phyloP scores from a whole-genome alignment of 2,888 invertebrate genomes.

The Plagiodera versicolora region DNA sequence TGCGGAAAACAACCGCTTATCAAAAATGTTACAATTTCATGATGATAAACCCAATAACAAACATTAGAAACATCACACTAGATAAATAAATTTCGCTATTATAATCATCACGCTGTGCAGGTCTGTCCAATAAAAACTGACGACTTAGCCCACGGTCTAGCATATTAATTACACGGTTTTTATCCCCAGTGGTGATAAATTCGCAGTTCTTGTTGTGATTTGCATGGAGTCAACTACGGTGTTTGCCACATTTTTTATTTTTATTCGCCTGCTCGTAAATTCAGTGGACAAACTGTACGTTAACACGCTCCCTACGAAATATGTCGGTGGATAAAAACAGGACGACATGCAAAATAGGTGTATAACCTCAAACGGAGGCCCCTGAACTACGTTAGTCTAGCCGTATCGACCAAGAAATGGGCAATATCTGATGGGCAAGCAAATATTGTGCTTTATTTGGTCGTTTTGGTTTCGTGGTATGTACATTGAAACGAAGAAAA shows the following conservation, averaged over 20 bases:
- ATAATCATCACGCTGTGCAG: too few relatives aligned
- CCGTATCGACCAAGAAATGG: conserved; percentile 55
- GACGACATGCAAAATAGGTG: conserved; percentile 33
- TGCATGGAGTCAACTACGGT: not conserved
- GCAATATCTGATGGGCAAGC: conserved; percentile 32
- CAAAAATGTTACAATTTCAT: not conserved
- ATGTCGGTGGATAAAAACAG: conserved; percentile 22
- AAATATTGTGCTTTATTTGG: too few relatives aligned
- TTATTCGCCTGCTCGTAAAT: not conserved
- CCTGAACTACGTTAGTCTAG: conserved; percentile 52
- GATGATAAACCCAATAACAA: conserved; percentile 5
- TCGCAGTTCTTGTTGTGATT: too few relatives aligned
- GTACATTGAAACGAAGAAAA: too few relatives aligned
- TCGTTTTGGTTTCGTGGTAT: too few relatives aligned
- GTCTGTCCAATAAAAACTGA: too few relatives aligned
- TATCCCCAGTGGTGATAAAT: too few relatives aligned
- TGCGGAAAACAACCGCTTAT: conserved; percentile 1
- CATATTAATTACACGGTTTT: too few relatives aligned
- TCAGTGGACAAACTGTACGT: not conserved
- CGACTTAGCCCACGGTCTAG: too few relatives aligned
- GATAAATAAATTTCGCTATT: not conserved
- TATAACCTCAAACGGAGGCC: conserved; percentile 29
- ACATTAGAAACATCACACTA: not conserved
- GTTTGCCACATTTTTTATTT: not conserved
- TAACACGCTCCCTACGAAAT: not conserved